Evolutionary conservation across 2,113 vertebrate genomes (phyloP), one percentile per base, ranked within the genome.

Genomic region (Sminthopsis crassicaudata): DNA sequence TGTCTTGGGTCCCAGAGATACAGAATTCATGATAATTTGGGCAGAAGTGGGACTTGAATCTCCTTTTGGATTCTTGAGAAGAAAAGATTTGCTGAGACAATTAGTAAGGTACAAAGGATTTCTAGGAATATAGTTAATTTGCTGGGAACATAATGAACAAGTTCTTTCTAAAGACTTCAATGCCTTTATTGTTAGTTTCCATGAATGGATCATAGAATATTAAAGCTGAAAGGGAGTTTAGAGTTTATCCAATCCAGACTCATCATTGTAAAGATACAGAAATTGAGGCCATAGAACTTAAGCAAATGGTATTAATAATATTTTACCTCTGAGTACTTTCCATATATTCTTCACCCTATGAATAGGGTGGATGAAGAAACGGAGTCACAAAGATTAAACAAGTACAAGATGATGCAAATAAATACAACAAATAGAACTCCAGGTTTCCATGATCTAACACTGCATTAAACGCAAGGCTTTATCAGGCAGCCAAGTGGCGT

Each of bases 11-110:
- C 92, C 90, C 54, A 55, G 60, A 67, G 94, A 96, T 94, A 57
- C n/a, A 22, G 53, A 90, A 88, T 0, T 53, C 92, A 91, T 42
- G 94, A 88, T 0, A 0, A 16, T 24, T 93, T 92, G 95, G 94
- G 96, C 93, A 95, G 92, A 95, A 91, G 16, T 93, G 92, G 97
- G 95, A 96, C 96, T 97, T 97, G 97, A 95, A 96, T 94, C 42
- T 92, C 67, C 97, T 91, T 95, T 96, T 95, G 96, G 94, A 92
- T 55, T 52, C 76, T 23, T 8, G 46, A 88, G 48, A 91, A 90
- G 76, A 89, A 84, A 90, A 48, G 91, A 46, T 92, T 55, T 42
- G 88, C n/a, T 92, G 9, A 1, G 92, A 55, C 60, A 0, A 48
- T 76, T 30, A 60, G 60, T 30, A 25, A 26, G 0, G 0, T 42